Evolutionary conservation across 2,113 vertebrate species (phyloP), one percentile per base, ranked within the genome.

Genomic region (Xyrauchen texanus): DNA sequence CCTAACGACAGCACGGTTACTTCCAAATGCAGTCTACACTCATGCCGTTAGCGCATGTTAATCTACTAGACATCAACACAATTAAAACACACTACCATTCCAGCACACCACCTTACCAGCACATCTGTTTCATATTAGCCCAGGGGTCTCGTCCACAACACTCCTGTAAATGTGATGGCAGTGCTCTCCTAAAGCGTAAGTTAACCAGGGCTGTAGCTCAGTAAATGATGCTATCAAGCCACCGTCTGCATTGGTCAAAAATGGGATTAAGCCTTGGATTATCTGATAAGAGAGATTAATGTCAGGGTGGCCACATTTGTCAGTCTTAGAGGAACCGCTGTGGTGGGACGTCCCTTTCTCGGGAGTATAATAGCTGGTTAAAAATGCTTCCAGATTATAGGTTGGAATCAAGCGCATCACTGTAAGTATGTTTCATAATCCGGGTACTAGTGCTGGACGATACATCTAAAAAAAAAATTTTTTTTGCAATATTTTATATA

Each of bases 231-330:
- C 65, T 60, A 83, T 76, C 72, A 68, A 53, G 15, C 63, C 52
- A 52, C 67, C 16, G 52, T 52, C 76, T 62, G 69, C 51, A 63
- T 58, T 12, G n/a, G 51, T n/a, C 71, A 66, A 47, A 45, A 3
- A 42, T 13, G 7, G 69, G 75, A 76, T 83, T 79, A 83, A 83
- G 21, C 10, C 9, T n/a, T 47, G 66, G 82, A 83, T 83, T 80
- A 83, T 83, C 66, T 75, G 47, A 58, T 77, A 21, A 58, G 57
- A 58, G 47, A 69, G 77, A 79, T 79, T 83, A 83, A 82, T 68
- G 42, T 13, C 53, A 73, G 69, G 53, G 44, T 66, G 64, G 47
- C 34, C 47, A 76, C 70, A 42, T 68, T 60, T 46, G 51, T 66
- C 69, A 15, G n/a, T 8, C 10, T 34, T 3, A 34, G n/a, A 70